phyloP scores from a whole-genome alignment of 2,113 vertebrate genomes.

The Atrichornis clamosus region DNA sequence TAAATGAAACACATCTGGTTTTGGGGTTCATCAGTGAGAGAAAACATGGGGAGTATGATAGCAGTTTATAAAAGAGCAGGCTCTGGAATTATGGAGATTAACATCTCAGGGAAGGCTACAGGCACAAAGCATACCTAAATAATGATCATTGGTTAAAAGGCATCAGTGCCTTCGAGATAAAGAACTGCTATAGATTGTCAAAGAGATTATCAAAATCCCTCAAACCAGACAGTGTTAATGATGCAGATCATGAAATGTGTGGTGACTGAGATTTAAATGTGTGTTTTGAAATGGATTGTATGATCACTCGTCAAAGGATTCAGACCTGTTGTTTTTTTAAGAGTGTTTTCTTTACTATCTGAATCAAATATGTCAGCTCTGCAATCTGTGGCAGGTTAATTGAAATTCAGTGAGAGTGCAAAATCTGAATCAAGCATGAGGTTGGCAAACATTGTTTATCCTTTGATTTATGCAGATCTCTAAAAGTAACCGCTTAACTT shows the following conservation, averaged over 20 bases:
- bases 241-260: conserved; percentile 10
- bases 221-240: conserved; percentile 21
- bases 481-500: neutral
- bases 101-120: neutral
- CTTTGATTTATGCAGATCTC: neutral
- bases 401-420: conserved; percentile 30
- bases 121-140: neutral
- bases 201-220: conserved; percentile 37
- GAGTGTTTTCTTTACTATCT: conserved; percentile 23
- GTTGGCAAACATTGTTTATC: conserved; percentile 25
- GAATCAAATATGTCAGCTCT: conserved; percentile 22
- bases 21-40: neutral
- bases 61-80: neutral
- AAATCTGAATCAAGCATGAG: conserved; percentile 20
- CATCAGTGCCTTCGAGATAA: neutral
- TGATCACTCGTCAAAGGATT: conserved; percentile 16
- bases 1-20: neutral
- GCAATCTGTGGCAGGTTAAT: conserved; percentile 37
- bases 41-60: neutral
- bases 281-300: conserved; percentile 25
- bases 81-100: neutral
- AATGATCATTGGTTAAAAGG: conserved; percentile 1
- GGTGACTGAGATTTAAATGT: conserved; percentile 17
- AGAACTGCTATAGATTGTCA: neutral
- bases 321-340: conserved; percentile 11